Percentiles rank a stretch among this genome's conserved stretches.
Conservation (phyloP, 2,888 invertebrate species). For the Eurytoma californica region DNA sequence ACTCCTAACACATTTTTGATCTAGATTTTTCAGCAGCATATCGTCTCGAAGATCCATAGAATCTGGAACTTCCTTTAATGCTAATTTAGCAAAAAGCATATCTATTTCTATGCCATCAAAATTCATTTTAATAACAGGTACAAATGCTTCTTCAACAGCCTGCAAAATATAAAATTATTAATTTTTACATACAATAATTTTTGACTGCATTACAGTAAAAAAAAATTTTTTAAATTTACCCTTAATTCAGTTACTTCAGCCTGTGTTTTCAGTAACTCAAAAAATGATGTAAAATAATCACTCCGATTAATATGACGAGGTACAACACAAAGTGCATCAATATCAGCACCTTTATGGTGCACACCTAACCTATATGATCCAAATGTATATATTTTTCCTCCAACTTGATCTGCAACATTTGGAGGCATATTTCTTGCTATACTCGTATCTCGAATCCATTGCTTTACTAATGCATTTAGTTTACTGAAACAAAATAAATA, state of each 20-base stretch:
- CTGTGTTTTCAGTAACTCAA: conserved; percentile 90
- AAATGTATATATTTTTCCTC: conserved; percentile 99
- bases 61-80: conserved; percentile 96
- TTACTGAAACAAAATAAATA: conserved; percentile 76
- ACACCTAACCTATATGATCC: conserved; percentile 97
- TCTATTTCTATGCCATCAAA: conserved; percentile 99
- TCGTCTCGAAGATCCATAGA: conserved; percentile 91
- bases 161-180: conserved; percentile 14
- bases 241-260: conserved; percentile 89
- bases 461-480: conserved; percentile 91
- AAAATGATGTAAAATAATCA: conserved; percentile 98
- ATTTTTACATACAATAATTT: conserved; percentile 43
- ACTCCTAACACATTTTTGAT: conserved; percentile 96
- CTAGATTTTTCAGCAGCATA: conserved; percentile 93
- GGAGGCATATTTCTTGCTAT: conserved; percentile 93
- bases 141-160: conserved; percentile 98
- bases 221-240: conserved; percentile 68
- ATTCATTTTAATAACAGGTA: conserved; percentile 99
- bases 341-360: conserved; percentile 98
- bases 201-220: conserved; percentile 63
- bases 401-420: conserved; percentile 83
- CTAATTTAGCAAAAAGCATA: conserved; percentile 95
- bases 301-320: conserved; percentile 94
- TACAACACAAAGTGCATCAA: conserved; percentile 98
- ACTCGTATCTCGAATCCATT: conserved; percentile 95